These are phyloP conservation scores for Anadara kagoshimensis DNA, from an alignment of 1,140 invertebrate genomes.

Conservation along the genomic window DNA sequence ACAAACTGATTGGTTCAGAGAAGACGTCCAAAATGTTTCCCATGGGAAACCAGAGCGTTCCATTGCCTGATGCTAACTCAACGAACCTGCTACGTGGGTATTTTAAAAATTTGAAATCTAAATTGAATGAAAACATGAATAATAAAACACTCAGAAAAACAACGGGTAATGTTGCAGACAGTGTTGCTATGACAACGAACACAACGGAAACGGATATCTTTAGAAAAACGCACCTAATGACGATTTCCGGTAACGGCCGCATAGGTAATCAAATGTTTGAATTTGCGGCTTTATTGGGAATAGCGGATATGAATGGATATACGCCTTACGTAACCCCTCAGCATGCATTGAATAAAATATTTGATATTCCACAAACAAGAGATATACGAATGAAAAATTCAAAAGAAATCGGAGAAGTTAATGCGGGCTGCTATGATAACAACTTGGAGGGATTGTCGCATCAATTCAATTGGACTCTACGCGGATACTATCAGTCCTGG, in stretches of 20 bases:
- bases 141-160: too few relatives aligned
- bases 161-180: too few relatives aligned
- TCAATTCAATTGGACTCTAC: slow-evolving; percentile 40
- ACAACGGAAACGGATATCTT: not conserved
- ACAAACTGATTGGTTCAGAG: too few relatives aligned
- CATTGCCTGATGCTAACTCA: too few relatives aligned
- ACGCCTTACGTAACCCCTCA: slow-evolving; percentile 26
- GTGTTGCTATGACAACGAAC: too few relatives aligned
- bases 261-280: slow-evolving; percentile 56
- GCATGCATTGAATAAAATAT: slow-evolving; percentile 25
- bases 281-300: slow-evolving; percentile 52
- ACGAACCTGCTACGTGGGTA: too few relatives aligned
- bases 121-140: too few relatives aligned
- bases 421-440: slow-evolving; percentile 31
- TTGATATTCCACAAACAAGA: slow-evolving; percentile 23
- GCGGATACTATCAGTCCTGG: slow-evolving; percentile 59
- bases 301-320: slow-evolving; percentile 30
- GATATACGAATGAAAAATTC: slow-evolving; percentile 13
- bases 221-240: slow-evolving; percentile 30
- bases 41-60: too few relatives aligned
- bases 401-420: slow-evolving; percentile 21
- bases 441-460: slow-evolving; percentile 27
- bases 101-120: too few relatives aligned
- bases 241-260: slow-evolving; percentile 37
- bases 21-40: too few relatives aligned